Evolutionary conservation across 2,797 vertebrate genomes (phyloP).

Genomic region (Pogoniulus pusillus): DNA sequence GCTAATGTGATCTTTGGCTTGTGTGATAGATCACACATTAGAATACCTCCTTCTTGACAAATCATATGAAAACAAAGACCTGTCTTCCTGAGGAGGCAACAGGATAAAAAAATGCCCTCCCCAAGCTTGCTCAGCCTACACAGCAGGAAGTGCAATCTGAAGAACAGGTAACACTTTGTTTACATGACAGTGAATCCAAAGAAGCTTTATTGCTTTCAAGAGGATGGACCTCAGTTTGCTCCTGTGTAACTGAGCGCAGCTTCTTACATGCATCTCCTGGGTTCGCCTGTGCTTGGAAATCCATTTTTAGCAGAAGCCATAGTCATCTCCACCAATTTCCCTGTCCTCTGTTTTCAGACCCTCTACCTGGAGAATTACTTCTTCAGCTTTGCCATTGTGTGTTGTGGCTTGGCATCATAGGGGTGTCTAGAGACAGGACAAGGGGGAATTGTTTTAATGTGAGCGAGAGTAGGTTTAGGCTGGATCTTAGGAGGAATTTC

Average conservation of each 20-base stretch:
- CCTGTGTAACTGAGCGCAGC: not conserved
- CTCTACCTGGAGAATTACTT: not conserved
- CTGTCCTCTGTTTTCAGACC: not conserved
- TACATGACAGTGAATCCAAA: not conserved
- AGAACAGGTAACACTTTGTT: not conserved
- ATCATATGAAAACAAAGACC: conserved; percentile 22
- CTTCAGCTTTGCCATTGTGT: not conserved
- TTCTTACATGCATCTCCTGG: not conserved
- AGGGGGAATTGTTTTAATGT: too few relatives aligned
- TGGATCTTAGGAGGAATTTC: too few relatives aligned
- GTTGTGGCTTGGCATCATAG: not conserved
- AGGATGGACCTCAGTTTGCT: not conserved
- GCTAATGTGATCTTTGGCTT: conserved; percentile 52
- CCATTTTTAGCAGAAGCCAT: not conserved
- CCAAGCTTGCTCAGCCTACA: not conserved
- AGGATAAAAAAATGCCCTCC: conserved; percentile 9
- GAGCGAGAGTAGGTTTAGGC: too few relatives aligned
- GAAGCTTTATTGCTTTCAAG: not conserved
- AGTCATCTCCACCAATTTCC: not conserved
- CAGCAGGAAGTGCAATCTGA: not conserved
- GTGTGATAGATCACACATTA: conserved; percentile 17
- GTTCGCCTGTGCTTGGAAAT: not conserved
- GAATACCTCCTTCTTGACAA: conserved; percentile 44
- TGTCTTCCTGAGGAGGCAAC: conserved; percentile 2
- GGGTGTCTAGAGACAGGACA: too few relatives aligned